Base-by-base conservation (phyloP, 2,113 vertebrate genomes). In the Lanius ludovicianus region DNA sequence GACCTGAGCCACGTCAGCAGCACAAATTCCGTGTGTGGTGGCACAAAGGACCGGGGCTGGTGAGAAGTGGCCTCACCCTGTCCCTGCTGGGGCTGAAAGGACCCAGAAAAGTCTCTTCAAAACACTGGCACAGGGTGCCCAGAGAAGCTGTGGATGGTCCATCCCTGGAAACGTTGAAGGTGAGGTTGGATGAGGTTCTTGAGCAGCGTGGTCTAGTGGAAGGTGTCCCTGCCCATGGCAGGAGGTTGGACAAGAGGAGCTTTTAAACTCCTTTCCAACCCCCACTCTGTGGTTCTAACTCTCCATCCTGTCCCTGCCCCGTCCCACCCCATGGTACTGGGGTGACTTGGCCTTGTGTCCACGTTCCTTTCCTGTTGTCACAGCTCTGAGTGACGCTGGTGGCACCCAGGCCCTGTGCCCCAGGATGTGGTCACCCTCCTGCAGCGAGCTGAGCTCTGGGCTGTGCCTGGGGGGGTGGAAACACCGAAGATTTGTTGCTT, bases 241-340 rank as follows among this genome's bases (percentile, higher is more conserved):
- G 7, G 11, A 15, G 10, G 12, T 27, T 18, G 20, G 37, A 46
- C 62, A n/a, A 13, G 53, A 30, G 35, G 49, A 49, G 17, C 21
- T 55, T 13, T 53, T 21, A n/a, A 39, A 28, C 5, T 63, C 18
- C 35, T 11, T 63, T 49, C 63, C 49, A 55, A 23, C 39, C 41
- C 65, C 25, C 21, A 27, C 13, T 23, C 12, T 42, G 55, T 69
- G 55, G 13, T 83, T 69, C 17, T 13, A 19, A 8, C 30, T 20
- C 64, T 55, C 64, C 37, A 16, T 10, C 31, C 41, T 49, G 67
- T 35, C 57, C 56, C 33, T 28, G 28, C 9, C 16, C 20, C 0
- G 0, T 59, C 37, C 39, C 0, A 0, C 19, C n/a, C 28, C 0
- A 0, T 5, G 30, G 18, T 42, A 41, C 46, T 27, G 65, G 42